Evolutionary conservation across 1,140 invertebrate genomes (phyloP), one percentile per base, ranked within the genome.

Genomic region (Drosophila erecta): DNA sequence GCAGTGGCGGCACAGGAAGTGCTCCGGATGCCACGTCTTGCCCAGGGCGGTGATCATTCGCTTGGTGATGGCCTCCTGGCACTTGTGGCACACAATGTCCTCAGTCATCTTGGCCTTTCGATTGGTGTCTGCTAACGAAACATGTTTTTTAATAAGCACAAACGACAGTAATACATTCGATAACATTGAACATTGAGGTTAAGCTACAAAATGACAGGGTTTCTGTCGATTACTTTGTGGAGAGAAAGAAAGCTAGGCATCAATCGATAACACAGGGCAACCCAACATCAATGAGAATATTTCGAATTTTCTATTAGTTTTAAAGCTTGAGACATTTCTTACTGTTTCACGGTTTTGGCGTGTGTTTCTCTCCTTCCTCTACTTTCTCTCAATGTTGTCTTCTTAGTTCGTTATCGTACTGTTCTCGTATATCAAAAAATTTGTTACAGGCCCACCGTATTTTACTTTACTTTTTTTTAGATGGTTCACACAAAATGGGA

Each of bases 21-120:
- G 98, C 93, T 99, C 98, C 11, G 98, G 98, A 93, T 99, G 98
- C 98, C 98, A 99, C 2, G 98, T 98, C 93, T 98, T 97, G n/a
- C 98, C 98, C 66, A 99, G 92, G 2, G 98, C 98, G 14, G 98
- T 99, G 50, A 92, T 65, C 49, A 91, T 78, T 6, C 84, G 81
- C 54, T 90, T 84, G 17, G 79, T 84, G 44, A 92, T 92, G 15
- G 73, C 56, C 64, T 85, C 78, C n/a, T 92, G 90, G 79, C 91
- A 92, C 46, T 91, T 90, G 71, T 87, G 73, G 58, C 91, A 92
- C 17, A 90, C 61, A 46, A 74, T 59, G 7, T 69, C 50, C 6
- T 73, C 83, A 37, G 46, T 64, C 79, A 79, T 86, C 24, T 56
- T 69, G 47, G 35, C 6, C 22, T 8, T 22, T 10, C 11, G 22